Conservation (phyloP, 2,888 invertebrate species). For the Macrophya annulata region DNA sequence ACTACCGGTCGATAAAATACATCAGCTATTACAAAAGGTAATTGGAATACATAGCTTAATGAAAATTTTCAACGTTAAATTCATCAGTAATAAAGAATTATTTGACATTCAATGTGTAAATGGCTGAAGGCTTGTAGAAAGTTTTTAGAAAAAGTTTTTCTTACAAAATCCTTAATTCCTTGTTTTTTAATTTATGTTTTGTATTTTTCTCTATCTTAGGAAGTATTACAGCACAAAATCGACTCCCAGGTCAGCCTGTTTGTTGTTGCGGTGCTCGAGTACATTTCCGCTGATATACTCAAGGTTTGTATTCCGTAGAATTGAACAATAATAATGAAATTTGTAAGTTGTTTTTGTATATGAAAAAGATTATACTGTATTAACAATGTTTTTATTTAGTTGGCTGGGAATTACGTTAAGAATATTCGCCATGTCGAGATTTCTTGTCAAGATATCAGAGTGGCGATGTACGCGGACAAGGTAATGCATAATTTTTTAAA, state of each 20-base stretch:
- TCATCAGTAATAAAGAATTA: background rate
- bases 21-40: slow-evolving; percentile 92
- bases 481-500: slow-evolving; percentile 80
- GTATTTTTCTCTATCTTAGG: slow-evolving; percentile 81
- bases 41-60: slow-evolving; percentile 54
- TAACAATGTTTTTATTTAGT: slow-evolving; percentile 79
- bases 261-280: slow-evolving; percentile 96
- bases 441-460: slow-evolving; percentile 96
- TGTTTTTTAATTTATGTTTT: slow-evolving; percentile 19
- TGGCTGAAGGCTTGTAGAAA: background rate
- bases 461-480: slow-evolving; percentile 99
- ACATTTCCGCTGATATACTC: slow-evolving; percentile 96
- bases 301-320: slow-evolving; percentile 82
- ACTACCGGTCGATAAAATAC: slow-evolving; percentile 94
- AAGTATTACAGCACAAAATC: slow-evolving; percentile 92
- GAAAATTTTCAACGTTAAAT: slow-evolving; percentile 30
- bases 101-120: slow-evolving; percentile 9
- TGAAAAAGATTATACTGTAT: background rate
- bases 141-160: slow-evolving; percentile 27
- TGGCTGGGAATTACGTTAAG: slow-evolving; percentile 98
- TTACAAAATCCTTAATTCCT: slow-evolving; percentile 24
- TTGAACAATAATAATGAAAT: background rate
- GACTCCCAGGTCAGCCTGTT: slow-evolving; percentile 94
- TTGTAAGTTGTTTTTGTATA: background rate
- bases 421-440: slow-evolving; percentile 96